Evolutionary conservation across 2,113 vertebrate genomes (phyloP).

Genomic region (Rattus norvegicus): GRCr8 NC_086039.1:11703501-11704000

Average conservation of each 20-base stretch:
- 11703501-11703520: background rate
- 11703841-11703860: background rate
- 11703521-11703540: background rate
- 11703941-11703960: background rate
- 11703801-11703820: background rate
- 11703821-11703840: background rate
- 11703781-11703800: background rate
- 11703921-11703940: conserved; percentile 33
- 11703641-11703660: background rate
- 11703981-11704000: conserved; percentile 51
- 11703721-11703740: background rate
- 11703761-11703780: background rate
- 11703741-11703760: background rate
- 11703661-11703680: background rate
- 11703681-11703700: background rate
- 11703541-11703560: background rate
- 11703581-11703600: background rate
- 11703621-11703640: too few species aligned
- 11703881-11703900: conserved; percentile 13
- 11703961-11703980: conserved; percentile 43
- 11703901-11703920: conserved; percentile 36
- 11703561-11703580: background rate
- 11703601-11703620: background rate
- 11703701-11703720: background rate
- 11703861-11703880: background rate